These are phyloP conservation scores for Aphodius granarius DNA, from an alignment of 2,888 invertebrate genomes.

Conservation along the genomic window DNA sequence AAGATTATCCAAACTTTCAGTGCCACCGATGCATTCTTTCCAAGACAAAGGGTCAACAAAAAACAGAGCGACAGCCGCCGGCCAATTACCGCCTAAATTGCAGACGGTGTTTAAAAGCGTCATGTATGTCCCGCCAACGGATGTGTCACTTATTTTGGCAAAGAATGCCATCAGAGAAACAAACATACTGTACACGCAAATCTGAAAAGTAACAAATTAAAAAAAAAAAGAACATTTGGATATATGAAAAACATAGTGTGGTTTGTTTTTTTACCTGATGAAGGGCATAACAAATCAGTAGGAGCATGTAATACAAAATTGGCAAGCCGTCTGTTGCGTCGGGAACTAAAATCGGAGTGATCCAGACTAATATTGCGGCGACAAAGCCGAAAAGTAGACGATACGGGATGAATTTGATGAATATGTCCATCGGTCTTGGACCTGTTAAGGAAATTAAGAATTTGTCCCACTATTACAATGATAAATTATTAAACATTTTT, in stretches of 20 bases:
- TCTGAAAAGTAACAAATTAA: constrained; percentile 56
- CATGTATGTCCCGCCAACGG: constrained; percentile 99
- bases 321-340: constrained; percentile 64
- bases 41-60: constrained; percentile 87
- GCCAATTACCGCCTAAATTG: constrained; percentile 99
- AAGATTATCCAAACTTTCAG: constrained; percentile 57
- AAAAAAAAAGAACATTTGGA: background rate
- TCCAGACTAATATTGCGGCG: constrained; percentile 81
- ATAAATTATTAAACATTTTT: background rate
- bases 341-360: constrained; percentile 76
- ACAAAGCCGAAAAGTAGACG: constrained; percentile 84
- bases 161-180: constrained; percentile 98
- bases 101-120: constrained; percentile 94
- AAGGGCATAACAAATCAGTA: constrained; percentile 79
- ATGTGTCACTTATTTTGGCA: constrained; percentile 94
- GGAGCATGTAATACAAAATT: constrained; percentile 72
- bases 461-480: constrained; percentile 42
- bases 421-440: constrained; percentile 85
- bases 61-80: constrained; percentile 87
- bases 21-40: constrained; percentile 65
- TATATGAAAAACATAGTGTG: constrained; percentile 3
- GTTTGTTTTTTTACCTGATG: constrained; percentile 89
- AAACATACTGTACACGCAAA: constrained; percentile 94
- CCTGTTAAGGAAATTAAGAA: constrained; percentile 70
- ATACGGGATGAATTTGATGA: constrained; percentile 85